A percentile compares a stretch with the other conserved stretches of the same genome.
Conservation (phyloP, 2,113 vertebrate genomes). For the Actenoides hombroni region DNA sequence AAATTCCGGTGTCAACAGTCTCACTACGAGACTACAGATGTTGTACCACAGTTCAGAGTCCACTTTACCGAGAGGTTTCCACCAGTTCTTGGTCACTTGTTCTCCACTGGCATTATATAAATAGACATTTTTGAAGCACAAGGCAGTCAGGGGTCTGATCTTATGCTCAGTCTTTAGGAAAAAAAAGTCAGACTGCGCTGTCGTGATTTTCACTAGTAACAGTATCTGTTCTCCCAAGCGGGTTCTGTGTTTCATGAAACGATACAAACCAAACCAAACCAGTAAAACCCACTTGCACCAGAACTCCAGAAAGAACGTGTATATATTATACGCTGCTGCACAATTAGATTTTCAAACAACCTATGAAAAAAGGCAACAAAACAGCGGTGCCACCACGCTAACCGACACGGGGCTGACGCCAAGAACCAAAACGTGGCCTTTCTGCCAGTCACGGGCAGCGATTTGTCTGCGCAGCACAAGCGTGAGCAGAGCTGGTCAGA, state of each 20-base stretch:
- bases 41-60: background rate
- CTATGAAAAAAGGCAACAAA: background rate
- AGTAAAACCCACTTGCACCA: background rate
- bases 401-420: background rate
- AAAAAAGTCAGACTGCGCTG: background rate
- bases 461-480: background rate
- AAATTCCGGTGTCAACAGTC: no score
- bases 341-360: background rate
- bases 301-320: background rate
- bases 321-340: no score
- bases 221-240: background rate
- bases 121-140: background rate
- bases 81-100: background rate
- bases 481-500: background rate
- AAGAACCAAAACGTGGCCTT: background rate
- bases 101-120: background rate
- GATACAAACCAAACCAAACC: background rate
- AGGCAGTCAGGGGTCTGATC: background rate
- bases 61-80: background rate
- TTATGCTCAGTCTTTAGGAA: background rate
- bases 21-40: fast-evolving
- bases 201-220: background rate
- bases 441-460: background rate
- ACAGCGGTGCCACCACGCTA: background rate
- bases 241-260: background rate